Base-by-base conservation (phyloP, 2,888 invertebrate species). In the Eledona agricola region DNA sequence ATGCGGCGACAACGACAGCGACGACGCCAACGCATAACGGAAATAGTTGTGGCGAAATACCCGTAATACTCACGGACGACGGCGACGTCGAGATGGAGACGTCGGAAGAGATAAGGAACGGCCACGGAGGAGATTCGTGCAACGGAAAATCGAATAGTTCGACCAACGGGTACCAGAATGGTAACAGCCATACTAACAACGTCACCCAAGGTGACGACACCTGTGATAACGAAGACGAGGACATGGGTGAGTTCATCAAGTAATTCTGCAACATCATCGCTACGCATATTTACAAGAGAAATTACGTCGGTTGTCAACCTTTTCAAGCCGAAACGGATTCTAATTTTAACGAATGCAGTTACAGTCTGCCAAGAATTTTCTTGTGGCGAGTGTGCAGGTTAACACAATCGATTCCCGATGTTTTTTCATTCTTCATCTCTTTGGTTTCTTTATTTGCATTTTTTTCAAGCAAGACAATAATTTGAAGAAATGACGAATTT, bases 211-310 rank as follows among this genome's bases (percentile, higher is more conserved):
- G 58, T 49, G 57, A 62, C 51, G 57, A 77, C 66, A 82, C 83
- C 76, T 83, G 86, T 76, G 83, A 88, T 74, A 82, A 86, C 74
- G 84, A 86, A 63, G 84, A 85, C 72, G 84, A 83, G 74, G 85
- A 84, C 72, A 83, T 85, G 85, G 90, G 90, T 90, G 79, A 78
- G 82, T 78, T 72, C 55, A n/a, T n/a, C n/a, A n/a, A 59, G 55
- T n/a, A 26, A 15, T 40, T 11, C 2, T 10, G 16, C 15, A n/a
- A 9, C 19, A 17, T 10, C n/a, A n/a, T n/a, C n/a, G n/a, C n/a
- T n/a, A n/a, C n/a, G n/a, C n/a, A n/a, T n/a, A n/a, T n/a, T n/a
- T n/a, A n/a, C n/a, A n/a, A n/a, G n/a, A n/a, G n/a, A n/a, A n/a
- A n/a, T n/a, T n/a, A n/a, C n/a, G n/a, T n/a, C n/a, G n/a, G n/a